These are phyloP conservation scores for Drosophila pseudoobscura DNA, from an alignment of 1,140 invertebrate genomes.

Conservation along the genomic window DNA sequence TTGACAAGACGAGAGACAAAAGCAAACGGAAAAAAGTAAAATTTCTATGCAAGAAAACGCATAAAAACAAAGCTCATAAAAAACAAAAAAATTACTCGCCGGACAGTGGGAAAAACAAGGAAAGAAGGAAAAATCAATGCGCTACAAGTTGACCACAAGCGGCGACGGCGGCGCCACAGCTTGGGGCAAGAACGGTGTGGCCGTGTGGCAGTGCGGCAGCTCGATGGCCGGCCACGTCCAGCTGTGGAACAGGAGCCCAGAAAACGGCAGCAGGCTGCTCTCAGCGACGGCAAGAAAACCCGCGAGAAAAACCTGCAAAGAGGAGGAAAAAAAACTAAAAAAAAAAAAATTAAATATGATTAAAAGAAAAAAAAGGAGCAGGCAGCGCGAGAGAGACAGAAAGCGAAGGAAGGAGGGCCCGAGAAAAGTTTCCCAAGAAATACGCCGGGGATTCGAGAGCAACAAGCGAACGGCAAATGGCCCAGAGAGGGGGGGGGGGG, in stretches of 20 bases:
- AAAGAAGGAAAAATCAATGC: constrained; percentile 65
- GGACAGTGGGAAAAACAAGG: constrained; percentile 33
- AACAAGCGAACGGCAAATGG: constrained; percentile 57
- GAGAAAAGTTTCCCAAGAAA: constrained; percentile 57
- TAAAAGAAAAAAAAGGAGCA: constrained; percentile 71
- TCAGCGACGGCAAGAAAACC: constrained; percentile 41
- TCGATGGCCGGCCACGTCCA: constrained; percentile 70
- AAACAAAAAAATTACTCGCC: constrained; percentile 30
- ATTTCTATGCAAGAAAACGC: constrained; percentile 25
- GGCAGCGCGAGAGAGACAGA: neutral
- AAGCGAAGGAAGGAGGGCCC: constrained; percentile 4
- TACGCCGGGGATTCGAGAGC: constrained; percentile 61
- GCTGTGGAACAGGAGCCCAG: constrained; percentile 70
- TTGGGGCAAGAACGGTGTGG: constrained; percentile 1
- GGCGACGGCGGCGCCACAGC: constrained; percentile 11
- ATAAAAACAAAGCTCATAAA: constrained; percentile 48
- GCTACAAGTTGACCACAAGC: constrained; percentile 72
- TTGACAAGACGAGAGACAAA: constrained; percentile 64
- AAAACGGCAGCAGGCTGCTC: constrained; percentile 55
- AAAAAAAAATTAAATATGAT: constrained; percentile 80
- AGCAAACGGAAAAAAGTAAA: constrained; percentile 23
- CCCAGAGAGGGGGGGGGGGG: constrained; percentile 2
- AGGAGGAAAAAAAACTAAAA: constrained; percentile 28
- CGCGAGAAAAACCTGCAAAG: constrained; percentile 38
- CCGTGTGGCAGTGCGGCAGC: neutral